A percentile compares a stretch with the other conserved stretches of the same genome.
These are phyloP conservation scores for Venustoraphidia nigricollis DNA, from an alignment of 2,888 invertebrate genomes.

Conservation along the genomic window DNA sequence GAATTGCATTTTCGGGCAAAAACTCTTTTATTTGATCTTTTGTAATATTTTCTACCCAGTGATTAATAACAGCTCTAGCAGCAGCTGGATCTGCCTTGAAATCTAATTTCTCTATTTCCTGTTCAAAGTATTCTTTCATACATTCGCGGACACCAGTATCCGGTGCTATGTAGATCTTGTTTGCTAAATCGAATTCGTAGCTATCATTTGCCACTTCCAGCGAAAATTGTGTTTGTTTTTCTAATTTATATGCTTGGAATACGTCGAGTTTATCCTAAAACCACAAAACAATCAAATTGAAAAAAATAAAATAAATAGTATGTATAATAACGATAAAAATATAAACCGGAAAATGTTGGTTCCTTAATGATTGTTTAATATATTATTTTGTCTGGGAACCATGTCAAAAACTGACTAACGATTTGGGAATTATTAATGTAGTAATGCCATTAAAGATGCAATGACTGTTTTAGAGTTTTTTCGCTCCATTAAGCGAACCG, in stretches of 20 bases:
- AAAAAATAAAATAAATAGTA: neutral
- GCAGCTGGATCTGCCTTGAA: constrained; percentile 44
- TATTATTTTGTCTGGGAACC: too few species aligned
- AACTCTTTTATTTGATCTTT: constrained; percentile 62
- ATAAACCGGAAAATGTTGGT: too few species aligned
- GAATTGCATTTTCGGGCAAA: constrained; percentile 46
- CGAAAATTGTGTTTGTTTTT: constrained; percentile 38
- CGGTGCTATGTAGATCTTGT: constrained; percentile 56
- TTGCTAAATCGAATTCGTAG: constrained; percentile 62
- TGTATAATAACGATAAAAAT: neutral
- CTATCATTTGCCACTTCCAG: constrained; percentile 37
- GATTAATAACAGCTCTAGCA: constrained; percentile 49
- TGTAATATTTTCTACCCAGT: constrained; percentile 62
- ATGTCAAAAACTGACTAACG: too few species aligned
- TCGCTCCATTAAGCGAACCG: too few species aligned
- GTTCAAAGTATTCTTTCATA: constrained; percentile 44
- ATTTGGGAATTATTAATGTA: too few species aligned
- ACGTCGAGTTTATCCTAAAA: constrained; percentile 50
- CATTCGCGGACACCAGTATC: constrained; percentile 46
- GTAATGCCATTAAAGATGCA: too few species aligned
- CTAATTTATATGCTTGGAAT: constrained; percentile 55
- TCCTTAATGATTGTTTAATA: too few species aligned
- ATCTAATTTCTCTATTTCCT: constrained; percentile 46
- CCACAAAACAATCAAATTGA: constrained; percentile 4
- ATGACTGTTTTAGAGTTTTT: too few species aligned